Base-by-base conservation (phyloP, 2,113 vertebrate species). In the Pionites leucogaster region DNA sequence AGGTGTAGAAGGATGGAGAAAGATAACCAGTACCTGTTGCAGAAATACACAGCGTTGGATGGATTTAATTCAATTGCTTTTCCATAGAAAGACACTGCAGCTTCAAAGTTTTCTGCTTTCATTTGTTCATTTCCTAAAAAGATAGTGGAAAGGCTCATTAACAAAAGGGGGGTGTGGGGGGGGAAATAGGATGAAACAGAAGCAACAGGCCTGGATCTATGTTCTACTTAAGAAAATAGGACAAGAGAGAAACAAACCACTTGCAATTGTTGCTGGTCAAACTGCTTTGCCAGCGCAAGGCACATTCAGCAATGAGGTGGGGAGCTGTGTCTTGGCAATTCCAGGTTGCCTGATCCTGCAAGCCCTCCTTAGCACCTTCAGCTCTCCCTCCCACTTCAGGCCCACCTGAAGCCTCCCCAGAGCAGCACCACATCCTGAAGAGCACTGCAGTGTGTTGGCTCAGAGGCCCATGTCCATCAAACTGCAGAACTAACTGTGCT, bases 11-110 rank as follows among this genome's bases (percentile, higher is more conserved):
- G 37, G 18, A 42, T 12, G 11, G 27, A 20, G 63, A 39, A 23
- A 41, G 9, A 18, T 2, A 17, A 25, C 3, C 13, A 1, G 63
- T 94, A 99, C 99, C 99, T 99, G 98, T 99, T 99, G 95, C 99
- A 99, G 97, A 98, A 99, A 82, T 99, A 99, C 35, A 99, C 99
- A 0, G 99, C 99, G 9, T 99, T 99, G 95, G 98, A 97, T 0
- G 99, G 99, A 91, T 99, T 99, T 64, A 99, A 90, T 50, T 98
- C 98, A 14, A 99, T 99, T 85, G 99, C 99, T 97, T 99, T 99
- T 1, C 99, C 99, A 44, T 99, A 99, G 94, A 99, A 99, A 70
- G 98, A 98, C 35, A 99, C 98, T 0, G 99, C 99, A 1, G 98
- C 98, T 37, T 98, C 97, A 4, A 98, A 99, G 95, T 99, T 99